Conservation (phyloP, 2,888 invertebrate genomes). For the Aplocera efformata region DNA sequence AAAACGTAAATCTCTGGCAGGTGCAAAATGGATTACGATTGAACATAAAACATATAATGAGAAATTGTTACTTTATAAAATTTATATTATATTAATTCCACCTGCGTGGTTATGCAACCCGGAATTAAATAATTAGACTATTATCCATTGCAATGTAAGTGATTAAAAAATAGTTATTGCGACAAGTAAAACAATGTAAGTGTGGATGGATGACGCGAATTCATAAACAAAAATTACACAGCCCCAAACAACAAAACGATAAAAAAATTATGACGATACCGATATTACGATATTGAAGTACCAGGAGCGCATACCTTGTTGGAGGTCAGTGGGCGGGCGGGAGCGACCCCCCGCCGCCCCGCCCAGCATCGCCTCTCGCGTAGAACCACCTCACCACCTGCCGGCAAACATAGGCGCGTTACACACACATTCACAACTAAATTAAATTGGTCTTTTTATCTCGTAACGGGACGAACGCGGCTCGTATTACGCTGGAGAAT, state of each 20-base stretch:
- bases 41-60: neutral
- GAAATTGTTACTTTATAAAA: too few relatives aligned
- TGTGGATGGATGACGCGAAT: too few relatives aligned
- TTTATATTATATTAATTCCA: too few relatives aligned
- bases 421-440: conserved; percentile 16
- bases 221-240: conserved; percentile 3
- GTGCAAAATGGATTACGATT: neutral
- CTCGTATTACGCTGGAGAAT: too few relatives aligned
- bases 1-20: conserved; percentile 11
- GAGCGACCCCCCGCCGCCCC: conserved; percentile 80
- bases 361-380: conserved; percentile 74
- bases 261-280: conserved; percentile 18
- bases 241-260: conserved; percentile 5
- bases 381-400: conserved; percentile 72
- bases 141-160: too few relatives aligned
- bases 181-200: neutral
- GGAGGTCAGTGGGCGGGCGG: conserved; percentile 77
- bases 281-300: conserved; percentile 35
- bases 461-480: conserved; percentile 1
- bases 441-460: conserved; percentile 10
- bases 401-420: conserved; percentile 33
- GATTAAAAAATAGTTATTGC: neutral
- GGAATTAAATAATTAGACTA: too few relatives aligned
- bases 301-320: conserved; percentile 68
- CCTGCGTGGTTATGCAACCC: too few relatives aligned